Evolutionary conservation across 2,797 vertebrate genomes (phyloP).

Genomic region (Enteromius paludinosus): DNA sequence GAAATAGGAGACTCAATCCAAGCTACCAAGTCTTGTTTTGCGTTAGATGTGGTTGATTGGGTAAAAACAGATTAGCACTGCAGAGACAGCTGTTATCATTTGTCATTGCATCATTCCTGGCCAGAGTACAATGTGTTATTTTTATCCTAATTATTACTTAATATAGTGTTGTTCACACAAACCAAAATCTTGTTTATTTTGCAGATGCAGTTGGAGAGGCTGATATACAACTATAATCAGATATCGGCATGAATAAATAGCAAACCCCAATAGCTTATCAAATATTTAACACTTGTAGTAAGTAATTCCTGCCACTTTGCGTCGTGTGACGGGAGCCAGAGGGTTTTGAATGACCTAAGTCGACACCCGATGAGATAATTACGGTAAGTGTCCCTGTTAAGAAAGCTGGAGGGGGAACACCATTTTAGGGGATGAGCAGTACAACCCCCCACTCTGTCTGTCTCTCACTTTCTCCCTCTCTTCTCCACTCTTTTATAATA

Average conservation of each 20-base stretch:
- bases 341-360: constrained; percentile 13
- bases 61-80: neutral
- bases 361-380: constrained; percentile 44
- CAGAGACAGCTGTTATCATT: neutral
- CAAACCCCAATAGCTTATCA: constrained; percentile 29
- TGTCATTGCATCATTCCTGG: neutral
- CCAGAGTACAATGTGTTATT: neutral
- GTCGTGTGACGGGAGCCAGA: constrained; percentile 31
- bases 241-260: constrained; percentile 7
- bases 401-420: constrained; percentile 12
- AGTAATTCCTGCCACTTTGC: constrained; percentile 7
- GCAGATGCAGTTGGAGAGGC: neutral
- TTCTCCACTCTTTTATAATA: neutral
- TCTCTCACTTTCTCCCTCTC: neutral
- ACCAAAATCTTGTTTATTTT: neutral
- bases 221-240: neutral
- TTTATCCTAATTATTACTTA: neutral
- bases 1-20: neutral
- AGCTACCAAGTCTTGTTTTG: neutral
- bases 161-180: neutral
- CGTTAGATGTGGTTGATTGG: neutral
- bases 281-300: constrained; percentile 44
- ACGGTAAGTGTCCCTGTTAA: constrained; percentile 2
- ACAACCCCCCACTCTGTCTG: constrained; percentile 5
- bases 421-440: constrained; percentile 27